A percentile compares a stretch with the other conserved stretches of the same genome.
Evolutionary conservation across 2,113 vertebrate genomes (phyloP).

Genomic region (Labrus mixtus): DNA sequence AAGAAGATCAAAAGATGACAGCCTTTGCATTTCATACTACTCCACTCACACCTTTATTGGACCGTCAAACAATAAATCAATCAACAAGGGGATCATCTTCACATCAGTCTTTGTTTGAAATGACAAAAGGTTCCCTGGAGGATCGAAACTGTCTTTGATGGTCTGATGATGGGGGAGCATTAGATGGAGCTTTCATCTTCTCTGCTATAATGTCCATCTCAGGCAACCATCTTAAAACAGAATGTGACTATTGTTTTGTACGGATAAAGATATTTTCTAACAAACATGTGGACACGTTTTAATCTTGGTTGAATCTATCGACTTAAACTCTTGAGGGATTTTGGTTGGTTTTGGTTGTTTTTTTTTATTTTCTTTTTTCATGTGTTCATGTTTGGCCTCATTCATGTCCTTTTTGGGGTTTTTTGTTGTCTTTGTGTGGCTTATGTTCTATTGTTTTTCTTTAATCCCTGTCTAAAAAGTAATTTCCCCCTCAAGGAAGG

Average conservation of each 20-base stretch:
- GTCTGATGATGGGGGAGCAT: slow-evolving; percentile 14
- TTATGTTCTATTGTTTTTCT: neutral
- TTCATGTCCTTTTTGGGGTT: slow-evolving; percentile 3
- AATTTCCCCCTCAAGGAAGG: slow-evolving; percentile 36
- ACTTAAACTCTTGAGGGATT: neutral
- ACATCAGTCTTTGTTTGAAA: slow-evolving; percentile 29
- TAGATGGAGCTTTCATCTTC: slow-evolving; percentile 44
- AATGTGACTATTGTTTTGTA: neutral
- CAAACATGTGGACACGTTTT: neutral
- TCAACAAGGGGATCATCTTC: slow-evolving; percentile 8
- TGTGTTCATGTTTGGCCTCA: neutral
- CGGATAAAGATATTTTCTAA: slow-evolving; percentile 1
- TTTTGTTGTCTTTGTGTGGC: neutral
- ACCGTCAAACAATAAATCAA: slow-evolving; percentile 7
- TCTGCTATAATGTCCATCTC: neutral
- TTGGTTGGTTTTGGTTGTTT: neutral
- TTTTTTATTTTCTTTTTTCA: neutral
- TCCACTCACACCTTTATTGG: slow-evolving; percentile 22
- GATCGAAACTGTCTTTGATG: slow-evolving; percentile 50
- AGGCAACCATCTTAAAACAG: neutral
- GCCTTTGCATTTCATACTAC: neutral
- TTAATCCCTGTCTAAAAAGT: slow-evolving; percentile 8
- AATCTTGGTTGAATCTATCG: neutral
- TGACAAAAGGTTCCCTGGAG: slow-evolving; percentile 41
- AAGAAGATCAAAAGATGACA: slow-evolving; percentile 41